These are phyloP conservation scores for Paralinhomoeus sp. DNA, from an alignment of 2,888 invertebrate genomes.

Conservation along the genomic window DNA sequence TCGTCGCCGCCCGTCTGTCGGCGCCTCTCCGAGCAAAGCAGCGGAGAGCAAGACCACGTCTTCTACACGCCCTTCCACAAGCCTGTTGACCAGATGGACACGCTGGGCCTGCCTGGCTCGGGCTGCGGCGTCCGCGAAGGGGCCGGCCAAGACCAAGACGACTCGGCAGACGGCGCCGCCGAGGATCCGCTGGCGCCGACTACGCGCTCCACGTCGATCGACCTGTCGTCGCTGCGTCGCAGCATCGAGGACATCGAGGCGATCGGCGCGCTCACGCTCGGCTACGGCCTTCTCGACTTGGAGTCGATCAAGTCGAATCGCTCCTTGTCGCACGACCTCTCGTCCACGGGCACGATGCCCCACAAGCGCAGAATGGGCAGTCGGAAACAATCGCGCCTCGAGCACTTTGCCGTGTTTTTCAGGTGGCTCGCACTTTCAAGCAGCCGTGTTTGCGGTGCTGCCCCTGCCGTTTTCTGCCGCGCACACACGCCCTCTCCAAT, in stretches of 20 bases:
- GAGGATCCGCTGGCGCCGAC: slow-evolving; percentile 7
- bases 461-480: too few species aligned
- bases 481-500: too few species aligned
- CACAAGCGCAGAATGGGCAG: too few species aligned
- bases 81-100: slow-evolving; percentile 10
- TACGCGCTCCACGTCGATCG: slow-evolving; percentile 21
- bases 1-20: too few species aligned
- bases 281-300: slow-evolving; percentile 13
- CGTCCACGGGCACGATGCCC: slow-evolving; percentile 13
- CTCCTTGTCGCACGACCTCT: slow-evolving; percentile 18
- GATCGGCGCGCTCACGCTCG: slow-evolving; percentile 17
- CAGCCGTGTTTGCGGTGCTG: too few species aligned
- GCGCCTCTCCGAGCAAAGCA: too few species aligned
- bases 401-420: slow-evolving; percentile 21
- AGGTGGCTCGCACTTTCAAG: too few species aligned
- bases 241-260: slow-evolving; percentile 18
- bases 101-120: slow-evolving; percentile 8
- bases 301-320: slow-evolving; percentile 19
- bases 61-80: slow-evolving; percentile 1
- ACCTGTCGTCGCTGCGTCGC: slow-evolving; percentile 18
- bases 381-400: slow-evolving; percentile 19
- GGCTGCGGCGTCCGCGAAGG: too few species aligned
- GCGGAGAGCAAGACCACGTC: too few species aligned
- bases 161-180: too few species aligned
- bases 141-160: too few species aligned